Percentiles rank a stretch among this genome's conserved stretches.
These are phyloP conservation scores for Athene cunicularia DNA, from an alignment of 2,113 vertebrate genomes.

Conservation along the genomic window DNA sequence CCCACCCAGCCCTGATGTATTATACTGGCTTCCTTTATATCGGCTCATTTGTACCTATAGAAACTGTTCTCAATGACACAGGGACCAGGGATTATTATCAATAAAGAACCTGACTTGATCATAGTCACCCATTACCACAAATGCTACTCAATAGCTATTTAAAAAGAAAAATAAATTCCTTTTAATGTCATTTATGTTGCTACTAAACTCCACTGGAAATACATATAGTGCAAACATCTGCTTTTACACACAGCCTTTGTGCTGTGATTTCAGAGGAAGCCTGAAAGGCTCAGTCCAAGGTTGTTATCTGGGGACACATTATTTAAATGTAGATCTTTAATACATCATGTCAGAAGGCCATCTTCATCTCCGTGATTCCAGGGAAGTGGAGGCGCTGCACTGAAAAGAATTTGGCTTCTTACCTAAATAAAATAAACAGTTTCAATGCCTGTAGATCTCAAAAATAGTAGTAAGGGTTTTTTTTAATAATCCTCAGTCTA, in stretches of 20 bases:
- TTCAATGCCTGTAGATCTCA: neutral
- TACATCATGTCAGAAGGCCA: slow-evolving; percentile 6
- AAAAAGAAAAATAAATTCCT: neutral
- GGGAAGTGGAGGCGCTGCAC: neutral
- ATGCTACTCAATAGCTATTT: neutral
- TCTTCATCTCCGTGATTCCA: neutral
- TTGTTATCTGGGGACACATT: neutral
- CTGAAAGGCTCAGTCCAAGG: slow-evolving; percentile 13
- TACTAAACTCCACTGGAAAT: neutral
- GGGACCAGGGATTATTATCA: slow-evolving; percentile 24
- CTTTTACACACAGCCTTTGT: neutral
- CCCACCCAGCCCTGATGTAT: slow-evolving; percentile 36
- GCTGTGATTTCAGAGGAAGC: neutral
- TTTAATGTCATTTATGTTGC: neutral
- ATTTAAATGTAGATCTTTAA: slow-evolving; percentile 25
- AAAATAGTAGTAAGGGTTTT: neutral
- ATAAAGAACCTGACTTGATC: slow-evolving; percentile 33
- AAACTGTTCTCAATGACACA: slow-evolving; percentile 55
- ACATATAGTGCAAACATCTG: neutral
- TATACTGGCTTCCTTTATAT: slow-evolving; percentile 46
- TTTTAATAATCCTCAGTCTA: slow-evolving; percentile 37
- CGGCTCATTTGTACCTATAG: slow-evolving; percentile 34
- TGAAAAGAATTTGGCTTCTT: slow-evolving; percentile 33
- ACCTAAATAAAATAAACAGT: slow-evolving; percentile 46
- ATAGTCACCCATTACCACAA: neutral